A percentile compares a stretch with the other conserved stretches of the same genome.
Evolutionary conservation across 2,888 invertebrate species (phyloP).

Genomic region (Silvanus unidentatus): DNA sequence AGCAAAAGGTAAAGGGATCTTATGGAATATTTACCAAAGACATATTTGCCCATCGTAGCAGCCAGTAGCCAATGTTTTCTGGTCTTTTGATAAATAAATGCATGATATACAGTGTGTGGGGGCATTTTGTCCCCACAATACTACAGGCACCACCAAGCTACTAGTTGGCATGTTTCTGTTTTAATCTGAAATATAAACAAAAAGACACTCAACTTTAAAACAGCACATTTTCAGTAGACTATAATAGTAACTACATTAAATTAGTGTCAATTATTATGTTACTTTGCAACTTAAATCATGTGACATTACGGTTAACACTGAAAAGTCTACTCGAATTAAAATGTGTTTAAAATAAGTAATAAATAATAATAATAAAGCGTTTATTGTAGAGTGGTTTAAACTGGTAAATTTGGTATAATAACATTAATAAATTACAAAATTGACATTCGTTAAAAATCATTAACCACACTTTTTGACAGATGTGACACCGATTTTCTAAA

Average conservation of each 20-base stretch:
- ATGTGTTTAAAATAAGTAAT: slow-evolving; percentile 16
- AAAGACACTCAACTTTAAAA: slow-evolving; percentile 1
- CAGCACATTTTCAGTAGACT: slow-evolving; percentile 10
- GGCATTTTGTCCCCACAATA: slow-evolving; percentile 93
- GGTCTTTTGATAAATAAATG: slow-evolving; percentile 85
- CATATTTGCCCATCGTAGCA: slow-evolving; percentile 98
- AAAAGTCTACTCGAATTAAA: slow-evolving; percentile 10
- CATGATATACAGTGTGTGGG: slow-evolving; percentile 96
- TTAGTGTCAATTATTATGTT: slow-evolving; percentile 33
- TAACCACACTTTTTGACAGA: slow-evolving; percentile 14
- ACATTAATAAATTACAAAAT: slow-evolving; percentile 15
- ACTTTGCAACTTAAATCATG: slow-evolving; percentile 14
- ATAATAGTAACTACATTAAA: slow-evolving; percentile 34
- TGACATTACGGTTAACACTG: slow-evolving; percentile 14
- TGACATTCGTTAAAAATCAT: slow-evolving; percentile 20
- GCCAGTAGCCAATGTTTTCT: slow-evolving; percentile 89
- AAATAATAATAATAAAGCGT: slow-evolving; percentile 12
- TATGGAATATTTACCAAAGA: slow-evolving; percentile 78
- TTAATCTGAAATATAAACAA: slow-evolving; percentile 15
- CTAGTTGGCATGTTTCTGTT: slow-evolving; percentile 62
- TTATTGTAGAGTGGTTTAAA: slow-evolving; percentile 23
- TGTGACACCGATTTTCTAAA: too few relatives aligned
- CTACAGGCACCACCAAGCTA: slow-evolving; percentile 92
- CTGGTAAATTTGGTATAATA: slow-evolving; percentile 19
- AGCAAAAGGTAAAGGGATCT: slow-evolving; percentile 1